A percentile compares a stretch with the other conserved stretches of the same genome.
phyloP scores from a whole-genome alignment of 1,140 invertebrate species.

The Babylonia areolata region DNA sequence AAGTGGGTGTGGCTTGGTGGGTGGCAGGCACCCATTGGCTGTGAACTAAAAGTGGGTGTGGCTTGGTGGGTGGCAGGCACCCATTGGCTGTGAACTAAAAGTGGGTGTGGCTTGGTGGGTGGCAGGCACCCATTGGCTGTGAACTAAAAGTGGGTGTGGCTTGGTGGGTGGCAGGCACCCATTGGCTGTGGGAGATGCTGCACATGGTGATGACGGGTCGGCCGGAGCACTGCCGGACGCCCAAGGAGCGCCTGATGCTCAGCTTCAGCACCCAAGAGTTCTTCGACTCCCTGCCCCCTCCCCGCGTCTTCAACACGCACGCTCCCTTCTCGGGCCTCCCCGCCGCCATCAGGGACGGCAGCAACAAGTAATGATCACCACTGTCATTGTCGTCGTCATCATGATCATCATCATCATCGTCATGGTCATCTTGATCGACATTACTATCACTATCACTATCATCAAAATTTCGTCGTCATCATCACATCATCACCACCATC shows the following conservation, averaged over 20 bases:
- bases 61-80: slow-evolving; percentile 27
- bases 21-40: slow-evolving; percentile 22
- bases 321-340: slow-evolving; percentile 38
- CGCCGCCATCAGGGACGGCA: slow-evolving; percentile 32
- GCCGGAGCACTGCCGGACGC: slow-evolving; percentile 29
- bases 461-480: background rate
- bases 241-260: slow-evolving; percentile 44
- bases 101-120: slow-evolving; percentile 23
- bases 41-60: background rate
- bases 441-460: background rate
- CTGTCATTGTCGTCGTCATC: slow-evolving; percentile 4
- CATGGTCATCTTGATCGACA: background rate
- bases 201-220: slow-evolving; percentile 47
- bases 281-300: slow-evolving; percentile 40
- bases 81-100: background rate
- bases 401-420: background rate
- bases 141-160: no score
- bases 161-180: no score
- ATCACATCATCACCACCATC: no score
- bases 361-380: background rate
- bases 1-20: no score
- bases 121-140: slow-evolving; percentile 5
- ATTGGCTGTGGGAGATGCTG: slow-evolving; percentile 56
- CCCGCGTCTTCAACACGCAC: slow-evolving; percentile 47
- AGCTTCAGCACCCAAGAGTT: slow-evolving; percentile 37